phyloP scores from a whole-genome alignment of 1,140 invertebrate species.

The Drosophila watanabei region DNA sequence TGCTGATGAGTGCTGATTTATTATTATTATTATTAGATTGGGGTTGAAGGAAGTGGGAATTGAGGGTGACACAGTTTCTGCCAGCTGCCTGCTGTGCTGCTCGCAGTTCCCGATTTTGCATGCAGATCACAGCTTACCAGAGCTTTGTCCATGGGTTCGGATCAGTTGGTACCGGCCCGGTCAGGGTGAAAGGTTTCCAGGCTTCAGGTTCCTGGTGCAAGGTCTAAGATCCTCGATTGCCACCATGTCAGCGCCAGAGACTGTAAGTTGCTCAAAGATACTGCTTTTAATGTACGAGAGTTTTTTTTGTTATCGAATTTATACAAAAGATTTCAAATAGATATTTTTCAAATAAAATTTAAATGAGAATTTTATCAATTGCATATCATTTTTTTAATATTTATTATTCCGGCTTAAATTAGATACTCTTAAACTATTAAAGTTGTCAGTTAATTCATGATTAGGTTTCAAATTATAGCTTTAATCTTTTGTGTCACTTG shows the following conservation, averaged over 20 bases:
- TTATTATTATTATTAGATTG: conserved; percentile 59
- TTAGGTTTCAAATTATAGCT: background rate
- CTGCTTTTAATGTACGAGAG: background rate
- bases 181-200: conserved; percentile 45
- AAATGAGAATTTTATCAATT: background rate
- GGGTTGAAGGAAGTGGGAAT: conserved; percentile 71
- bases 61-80: conserved; percentile 63
- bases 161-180: conserved; percentile 43
- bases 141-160: conserved; percentile 14
- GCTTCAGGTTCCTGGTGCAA: conserved; percentile 21
- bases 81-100: conserved; percentile 8
- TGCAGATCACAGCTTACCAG: conserved; percentile 19
- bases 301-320: background rate
- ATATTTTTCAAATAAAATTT: background rate
- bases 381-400: background rate
- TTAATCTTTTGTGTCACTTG: background rate
- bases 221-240: conserved; percentile 7
- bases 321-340: background rate
- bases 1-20: conserved; percentile 63
- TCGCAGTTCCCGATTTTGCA: background rate
- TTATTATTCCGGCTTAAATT: accelerated
- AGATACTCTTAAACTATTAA: too few species aligned
- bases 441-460: background rate
- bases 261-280: conserved; percentile 20
- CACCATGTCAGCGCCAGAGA: conserved; percentile 20